A percentile compares a stretch with the other conserved stretches of the same genome.
Conservation (phyloP, 2,797 vertebrate genomes). For the Artibeus jamaicensis region DNA sequence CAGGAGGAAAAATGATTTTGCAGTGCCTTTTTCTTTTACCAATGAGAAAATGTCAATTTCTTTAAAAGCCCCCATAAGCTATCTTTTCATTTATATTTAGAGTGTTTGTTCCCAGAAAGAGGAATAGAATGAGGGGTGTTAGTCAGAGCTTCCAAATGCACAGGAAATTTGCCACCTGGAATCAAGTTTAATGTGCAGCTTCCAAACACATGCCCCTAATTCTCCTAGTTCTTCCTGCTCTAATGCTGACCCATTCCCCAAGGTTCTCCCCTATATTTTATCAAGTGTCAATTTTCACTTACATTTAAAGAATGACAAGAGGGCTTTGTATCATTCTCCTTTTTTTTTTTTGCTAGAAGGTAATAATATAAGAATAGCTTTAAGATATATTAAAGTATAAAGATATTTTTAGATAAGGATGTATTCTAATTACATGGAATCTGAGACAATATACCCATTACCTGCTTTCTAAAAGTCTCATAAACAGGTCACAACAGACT, state of each 20-base stretch:
- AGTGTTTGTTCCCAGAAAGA: constrained; percentile 40
- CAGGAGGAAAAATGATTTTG: constrained; percentile 10
- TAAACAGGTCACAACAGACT: constrained; percentile 23
- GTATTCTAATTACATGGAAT: constrained; percentile 44
- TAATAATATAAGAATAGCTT: constrained; percentile 15
- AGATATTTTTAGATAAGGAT: constrained; percentile 42
- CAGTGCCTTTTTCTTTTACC: not conserved
- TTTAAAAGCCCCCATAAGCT: constrained; percentile 39
- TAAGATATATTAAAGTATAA: constrained; percentile 26
- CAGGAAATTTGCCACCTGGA: constrained; percentile 44
- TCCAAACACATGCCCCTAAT: constrained; percentile 3
- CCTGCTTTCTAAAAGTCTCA: constrained; percentile 41
- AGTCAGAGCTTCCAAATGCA: constrained; percentile 20
- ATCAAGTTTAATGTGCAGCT: constrained; percentile 24
- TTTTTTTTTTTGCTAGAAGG: constrained; percentile 32
- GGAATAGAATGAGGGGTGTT: not conserved
- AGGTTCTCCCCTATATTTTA: constrained; percentile 20
- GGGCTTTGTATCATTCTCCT: not conserved
- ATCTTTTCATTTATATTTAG: constrained; percentile 45
- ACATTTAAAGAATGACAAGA: constrained; percentile 31
- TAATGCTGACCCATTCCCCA: not conserved
- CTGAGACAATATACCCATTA: constrained; percentile 31
- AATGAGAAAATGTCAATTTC: constrained; percentile 26
- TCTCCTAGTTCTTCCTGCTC: not conserved
- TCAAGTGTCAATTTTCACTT: constrained; percentile 38